Conservation (phyloP, 53 echinoderm and acorn worm genomes). For the Zoroaster sp. region DNA sequence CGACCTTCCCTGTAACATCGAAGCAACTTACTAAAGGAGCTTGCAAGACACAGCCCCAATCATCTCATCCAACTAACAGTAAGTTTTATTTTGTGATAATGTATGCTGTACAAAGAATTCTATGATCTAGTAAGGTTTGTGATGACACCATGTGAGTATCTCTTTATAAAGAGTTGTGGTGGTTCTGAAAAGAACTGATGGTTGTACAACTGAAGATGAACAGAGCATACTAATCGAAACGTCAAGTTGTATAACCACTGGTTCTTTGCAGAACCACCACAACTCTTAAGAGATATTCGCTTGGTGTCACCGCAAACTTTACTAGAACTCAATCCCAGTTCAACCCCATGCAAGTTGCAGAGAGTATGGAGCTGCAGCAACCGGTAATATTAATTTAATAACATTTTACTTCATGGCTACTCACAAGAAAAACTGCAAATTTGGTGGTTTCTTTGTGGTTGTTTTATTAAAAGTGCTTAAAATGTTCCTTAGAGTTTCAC, state of each 20-base stretch:
- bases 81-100: background rate
- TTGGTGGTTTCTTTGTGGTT: no score
- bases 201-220: background rate
- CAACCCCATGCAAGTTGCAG: background rate
- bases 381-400: background rate
- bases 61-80: background rate
- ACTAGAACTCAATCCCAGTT: background rate
- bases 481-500: background rate
- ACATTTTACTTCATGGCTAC: background rate
- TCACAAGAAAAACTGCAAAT: background rate
- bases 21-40: no score
- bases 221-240: background rate
- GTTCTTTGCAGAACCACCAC: background rate
- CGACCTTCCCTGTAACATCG: no score
- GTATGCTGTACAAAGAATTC: background rate
- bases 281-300: background rate
- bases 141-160: background rate
- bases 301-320: background rate
- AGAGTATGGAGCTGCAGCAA: background rate
- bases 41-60: background rate
- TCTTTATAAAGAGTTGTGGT: background rate
- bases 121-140: background rate
- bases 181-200: background rate
- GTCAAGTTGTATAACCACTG: background rate
- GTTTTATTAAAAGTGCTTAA: background rate